Evolutionary conservation across 1,140 invertebrate species (phyloP), one percentile per base, ranked within the genome.

Genomic region (Wasmannia auropunctata): DNA sequence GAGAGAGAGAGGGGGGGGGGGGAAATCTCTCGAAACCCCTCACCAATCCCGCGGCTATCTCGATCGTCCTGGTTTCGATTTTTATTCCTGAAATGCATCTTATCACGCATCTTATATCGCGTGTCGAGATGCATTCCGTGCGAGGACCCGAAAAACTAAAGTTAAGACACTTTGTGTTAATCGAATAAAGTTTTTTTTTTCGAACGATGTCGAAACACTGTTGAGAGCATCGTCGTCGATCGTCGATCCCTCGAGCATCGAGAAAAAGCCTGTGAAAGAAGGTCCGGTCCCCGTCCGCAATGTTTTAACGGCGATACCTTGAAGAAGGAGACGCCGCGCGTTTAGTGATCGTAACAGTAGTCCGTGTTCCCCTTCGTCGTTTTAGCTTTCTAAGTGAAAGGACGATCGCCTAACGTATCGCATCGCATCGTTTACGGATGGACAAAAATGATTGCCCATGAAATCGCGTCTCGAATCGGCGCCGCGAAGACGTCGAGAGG

Each of bases 371-470:
- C 56, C 79, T 74, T 83, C 67, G 43, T 83, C 54, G 79, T 83
- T 83, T 83, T 83, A 74, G 79, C 79, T 83, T 83, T 83, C 79
- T 83, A 83, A 74, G 79, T 83, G 79, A 83, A 83, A 83, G 79
- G 67, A 81, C 34, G 77, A 58, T 43, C 37, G 34, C 7, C 22
- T 25, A 54, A 70, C 34, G 46, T 16, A 43, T 67, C 63, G 34
- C 6, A 65, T 65, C n/a, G n/a, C 10, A 40, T 65, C 62, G 34
- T 65, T 65, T 63, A 19, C 63, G 31, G 46, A 56, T 14, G n/a
- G 28, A 70, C 16, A 81, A 81, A 72, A 58, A 58, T 58, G 79
- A 81, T 56, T 37, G 79, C 3, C 65, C 65, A 65, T 81, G 65
- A 81, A 81, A 81, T 81, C 31, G 46, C 62, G 46, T 51, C 37